Percentiles rank a stretch among this genome's conserved stretches.
phyloP scores from a whole-genome alignment of 2,113 vertebrate species.

The Chrysemys picta region DNA sequence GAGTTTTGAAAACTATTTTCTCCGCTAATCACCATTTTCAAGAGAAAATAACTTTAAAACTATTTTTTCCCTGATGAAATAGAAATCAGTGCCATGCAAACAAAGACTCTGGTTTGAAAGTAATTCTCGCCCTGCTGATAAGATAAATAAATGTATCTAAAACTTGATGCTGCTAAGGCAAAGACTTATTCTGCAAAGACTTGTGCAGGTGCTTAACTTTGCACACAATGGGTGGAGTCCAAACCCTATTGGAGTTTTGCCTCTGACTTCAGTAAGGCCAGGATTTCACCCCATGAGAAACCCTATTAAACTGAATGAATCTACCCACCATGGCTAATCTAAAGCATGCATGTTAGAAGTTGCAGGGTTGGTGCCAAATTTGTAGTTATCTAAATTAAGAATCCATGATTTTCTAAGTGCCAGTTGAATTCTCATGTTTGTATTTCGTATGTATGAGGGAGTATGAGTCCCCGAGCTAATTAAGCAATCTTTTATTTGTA shows the following conservation, averaged over 20 bases:
- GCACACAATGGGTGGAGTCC: background rate
- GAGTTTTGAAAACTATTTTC: background rate
- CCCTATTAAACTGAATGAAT: slow-evolving; percentile 2
- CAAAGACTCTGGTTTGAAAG: slow-evolving; percentile 24
- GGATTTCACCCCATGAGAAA: slow-evolving; percentile 3
- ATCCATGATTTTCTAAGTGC: slow-evolving; percentile 45
- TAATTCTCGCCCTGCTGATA: background rate
- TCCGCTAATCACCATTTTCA: slow-evolving; percentile 13
- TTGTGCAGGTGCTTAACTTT: slow-evolving; percentile 2
- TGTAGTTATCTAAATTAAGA: slow-evolving; percentile 48
- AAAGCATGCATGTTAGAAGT: background rate
- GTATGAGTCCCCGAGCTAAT: background rate
- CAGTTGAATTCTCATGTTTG: slow-evolving; percentile 42
- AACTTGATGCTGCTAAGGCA: background rate
- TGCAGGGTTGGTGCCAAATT: background rate
- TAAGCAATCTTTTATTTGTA: background rate
- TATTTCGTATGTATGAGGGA: background rate
- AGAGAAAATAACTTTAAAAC: background rate
- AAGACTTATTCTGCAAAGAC: background rate
- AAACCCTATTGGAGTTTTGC: slow-evolving; percentile 1
- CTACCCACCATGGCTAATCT: background rate
- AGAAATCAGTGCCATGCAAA: slow-evolving; percentile 23
- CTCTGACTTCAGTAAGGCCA: slow-evolving; percentile 4
- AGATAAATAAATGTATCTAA: slow-evolving; percentile 10
- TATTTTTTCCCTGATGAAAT: background rate